A percentile compares a stretch with the other conserved stretches of the same genome.
These are phyloP conservation scores for Ascidia mentula DNA, from an alignment of 23 tunicate species.

Conservation along the genomic window DNA sequence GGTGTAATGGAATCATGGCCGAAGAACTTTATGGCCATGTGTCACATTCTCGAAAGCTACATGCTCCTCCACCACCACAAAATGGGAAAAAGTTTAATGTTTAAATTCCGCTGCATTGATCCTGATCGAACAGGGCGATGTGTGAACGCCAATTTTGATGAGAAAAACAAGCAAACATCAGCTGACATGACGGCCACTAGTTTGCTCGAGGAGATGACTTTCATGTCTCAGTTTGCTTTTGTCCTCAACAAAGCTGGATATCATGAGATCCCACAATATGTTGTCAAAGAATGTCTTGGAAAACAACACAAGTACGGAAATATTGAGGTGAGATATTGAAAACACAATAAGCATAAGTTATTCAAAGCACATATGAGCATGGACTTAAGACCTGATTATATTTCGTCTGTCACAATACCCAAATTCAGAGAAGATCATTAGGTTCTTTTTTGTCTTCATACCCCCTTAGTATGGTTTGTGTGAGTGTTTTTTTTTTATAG, in stretches of 20 bases:
- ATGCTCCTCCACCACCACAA: slow-evolving; percentile 43
- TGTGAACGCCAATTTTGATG: not conserved
- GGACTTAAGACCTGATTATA: no score
- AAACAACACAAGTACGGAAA: slow-evolving; percentile 37
- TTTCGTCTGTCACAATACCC: no score
- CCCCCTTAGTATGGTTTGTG: no score
- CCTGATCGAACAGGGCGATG: slow-evolving; percentile 44
- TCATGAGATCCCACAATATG: slow-evolving; percentile 48
- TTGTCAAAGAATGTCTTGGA: slow-evolving; percentile 33
- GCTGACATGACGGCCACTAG: slow-evolving; percentile 3
- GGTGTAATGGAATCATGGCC: slow-evolving; percentile 22
- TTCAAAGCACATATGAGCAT: no score
- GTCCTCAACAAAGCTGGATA: slow-evolving; percentile 63
- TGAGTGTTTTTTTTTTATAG: not conserved
- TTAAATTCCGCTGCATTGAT: slow-evolving; percentile 54
- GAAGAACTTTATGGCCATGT: slow-evolving; percentile 27
- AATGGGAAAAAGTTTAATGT: slow-evolving; percentile 39
- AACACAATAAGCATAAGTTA: no score
- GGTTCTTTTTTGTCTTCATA: no score
- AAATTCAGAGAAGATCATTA: no score
- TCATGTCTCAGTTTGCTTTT: slow-evolving; percentile 59
- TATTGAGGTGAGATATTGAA: slow-evolving; percentile 37
- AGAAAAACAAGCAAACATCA: not conserved
- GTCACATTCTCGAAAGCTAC: slow-evolving; percentile 53
- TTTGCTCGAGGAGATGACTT: slow-evolving; percentile 31